phyloP scores from a whole-genome alignment of 2,888 invertebrate species.

The Chesias legatella region DNA sequence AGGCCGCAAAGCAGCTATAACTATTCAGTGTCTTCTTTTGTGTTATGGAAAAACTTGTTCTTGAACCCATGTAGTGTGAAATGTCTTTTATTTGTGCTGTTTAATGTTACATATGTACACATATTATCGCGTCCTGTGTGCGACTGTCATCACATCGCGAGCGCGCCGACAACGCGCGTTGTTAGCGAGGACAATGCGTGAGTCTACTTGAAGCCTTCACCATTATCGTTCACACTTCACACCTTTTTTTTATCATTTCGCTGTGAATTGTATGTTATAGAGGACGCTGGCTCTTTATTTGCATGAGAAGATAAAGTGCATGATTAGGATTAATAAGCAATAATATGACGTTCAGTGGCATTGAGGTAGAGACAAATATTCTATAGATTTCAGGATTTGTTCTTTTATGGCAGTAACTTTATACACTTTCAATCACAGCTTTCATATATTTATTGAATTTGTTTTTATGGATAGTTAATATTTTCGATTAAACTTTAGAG shows the following conservation, averaged over 20 bases:
- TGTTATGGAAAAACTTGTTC: constrained; percentile 81
- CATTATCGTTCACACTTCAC: constrained; percentile 38
- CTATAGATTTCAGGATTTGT: no score
- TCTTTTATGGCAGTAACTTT: no score
- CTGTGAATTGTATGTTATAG: constrained; percentile 13
- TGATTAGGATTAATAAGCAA: not conserved
- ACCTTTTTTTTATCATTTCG: constrained; percentile 23
- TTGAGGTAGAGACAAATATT: no score
- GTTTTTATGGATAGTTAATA: not conserved
- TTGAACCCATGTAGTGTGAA: constrained; percentile 81
- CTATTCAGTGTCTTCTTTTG: constrained; percentile 81
- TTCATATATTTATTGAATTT: no score
- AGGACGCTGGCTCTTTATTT: constrained; percentile 9
- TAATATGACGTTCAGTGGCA: no score
- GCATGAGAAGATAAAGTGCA: constrained; percentile 6
- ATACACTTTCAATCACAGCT: no score
- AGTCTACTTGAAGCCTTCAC: constrained; percentile 46
- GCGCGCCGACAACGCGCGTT: constrained; percentile 46
- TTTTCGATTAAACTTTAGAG: constrained; percentile 35
- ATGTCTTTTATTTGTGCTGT: constrained; percentile 79
- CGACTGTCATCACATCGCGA: constrained; percentile 60
- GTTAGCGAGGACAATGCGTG: constrained; percentile 63
- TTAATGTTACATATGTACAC: constrained; percentile 81
- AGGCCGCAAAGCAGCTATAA: constrained; percentile 79
- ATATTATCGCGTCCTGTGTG: constrained; percentile 71